Evolutionary conservation across 35 echinoderm and acorn worm species (phyloP).

Genomic region (Ophioderma brevispina): DNA sequence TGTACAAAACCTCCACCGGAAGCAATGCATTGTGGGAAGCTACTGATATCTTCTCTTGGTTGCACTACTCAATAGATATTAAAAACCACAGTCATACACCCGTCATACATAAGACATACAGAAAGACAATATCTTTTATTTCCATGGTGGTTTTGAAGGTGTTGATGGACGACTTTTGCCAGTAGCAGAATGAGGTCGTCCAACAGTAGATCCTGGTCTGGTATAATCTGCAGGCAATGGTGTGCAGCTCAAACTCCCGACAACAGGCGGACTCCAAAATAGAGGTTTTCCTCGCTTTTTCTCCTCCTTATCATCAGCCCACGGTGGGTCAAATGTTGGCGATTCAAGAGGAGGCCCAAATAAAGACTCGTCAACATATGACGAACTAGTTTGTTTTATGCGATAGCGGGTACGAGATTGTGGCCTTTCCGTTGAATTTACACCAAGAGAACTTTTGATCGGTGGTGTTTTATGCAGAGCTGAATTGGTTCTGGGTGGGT

Average conservation of each 20-base stretch:
- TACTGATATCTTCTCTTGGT: too few species aligned
- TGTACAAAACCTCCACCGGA: too few species aligned
- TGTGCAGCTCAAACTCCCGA: constrained; percentile 63
- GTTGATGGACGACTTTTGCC: constrained; percentile 22
- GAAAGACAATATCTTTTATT: too few species aligned
- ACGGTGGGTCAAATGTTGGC: constrained; percentile 84
- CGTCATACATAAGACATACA: too few species aligned
- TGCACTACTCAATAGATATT: too few species aligned
- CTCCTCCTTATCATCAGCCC: constrained; percentile 79
- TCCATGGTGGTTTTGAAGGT: constrained; percentile 61
- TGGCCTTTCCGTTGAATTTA: constrained; percentile 18
- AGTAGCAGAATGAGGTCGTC: constrained; percentile 17
- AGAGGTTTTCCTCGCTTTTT: constrained; percentile 41
- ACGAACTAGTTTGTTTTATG: constrained; percentile 28
- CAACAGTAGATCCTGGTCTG: constrained; percentile 21
- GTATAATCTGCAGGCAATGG: constrained; percentile 24
- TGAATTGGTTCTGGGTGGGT: background rate
- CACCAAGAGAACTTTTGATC: constrained; percentile 48
- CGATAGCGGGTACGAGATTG: constrained; percentile 33
- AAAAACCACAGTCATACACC: too few species aligned
- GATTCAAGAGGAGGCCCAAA: constrained; percentile 75
- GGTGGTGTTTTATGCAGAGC: constrained; percentile 33
- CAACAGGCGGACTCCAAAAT: constrained; percentile 84
- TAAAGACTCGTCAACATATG: constrained; percentile 88
- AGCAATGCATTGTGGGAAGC: too few species aligned